These are phyloP conservation scores for Muntiacus reevesi DNA, from an alignment of 2,113 vertebrate genomes.

Conservation along the genomic window DNA sequence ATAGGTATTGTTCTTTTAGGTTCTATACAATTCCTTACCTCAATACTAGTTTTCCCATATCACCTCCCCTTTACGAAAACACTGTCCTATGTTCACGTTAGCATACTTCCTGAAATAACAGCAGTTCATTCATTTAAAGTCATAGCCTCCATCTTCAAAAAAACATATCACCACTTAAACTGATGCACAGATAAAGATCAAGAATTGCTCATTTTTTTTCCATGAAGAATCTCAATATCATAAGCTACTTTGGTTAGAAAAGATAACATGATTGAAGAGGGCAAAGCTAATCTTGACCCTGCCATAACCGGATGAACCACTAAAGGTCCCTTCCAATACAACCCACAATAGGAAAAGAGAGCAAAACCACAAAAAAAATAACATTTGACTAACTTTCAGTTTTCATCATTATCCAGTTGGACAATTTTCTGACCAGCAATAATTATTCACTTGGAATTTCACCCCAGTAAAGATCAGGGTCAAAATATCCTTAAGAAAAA, in stretches of 20 bases:
- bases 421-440: constrained; percentile 27
- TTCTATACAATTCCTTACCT: not conserved
- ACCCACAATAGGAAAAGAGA: constrained; percentile 32
- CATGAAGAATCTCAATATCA: not conserved
- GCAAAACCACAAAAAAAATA: constrained; percentile 21
- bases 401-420: not conserved
- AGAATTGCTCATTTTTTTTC: not conserved
- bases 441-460: not conserved
- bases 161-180: not conserved
- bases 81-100: not conserved
- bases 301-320: not conserved
- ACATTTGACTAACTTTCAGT: not conserved
- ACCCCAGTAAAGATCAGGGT: not conserved
- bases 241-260: not conserved
- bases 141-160: not conserved
- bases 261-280: not conserved
- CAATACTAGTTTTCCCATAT: not conserved
- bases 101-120: not conserved
- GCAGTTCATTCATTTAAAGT: constrained; percentile 16
- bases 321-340: not conserved
- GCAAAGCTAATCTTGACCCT: constrained; percentile 25
- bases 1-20: not conserved
- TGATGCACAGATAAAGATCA: not conserved
- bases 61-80: constrained; percentile 1
- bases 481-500: not conserved